Base-by-base conservation (phyloP, 2,888 invertebrate genomes). In the Campoplex nolae region DNA sequence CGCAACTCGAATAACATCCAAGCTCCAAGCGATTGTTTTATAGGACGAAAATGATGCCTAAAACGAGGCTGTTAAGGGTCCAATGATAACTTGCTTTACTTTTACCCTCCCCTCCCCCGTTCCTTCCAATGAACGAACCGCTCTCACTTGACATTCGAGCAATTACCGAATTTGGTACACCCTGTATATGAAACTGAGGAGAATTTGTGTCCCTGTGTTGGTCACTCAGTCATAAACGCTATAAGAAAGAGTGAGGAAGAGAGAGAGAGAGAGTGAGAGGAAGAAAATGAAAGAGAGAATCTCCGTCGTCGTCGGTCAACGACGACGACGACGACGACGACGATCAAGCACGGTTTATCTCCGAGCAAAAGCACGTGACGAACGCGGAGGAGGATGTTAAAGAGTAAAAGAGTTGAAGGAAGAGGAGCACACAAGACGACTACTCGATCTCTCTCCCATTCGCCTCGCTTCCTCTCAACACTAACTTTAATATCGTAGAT, bases 111-210 rank as follows among this genome's bases (percentile, higher is more conserved):
- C 4, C 32, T 16, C 32, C 62, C 7, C 32, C 28, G 32, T 13
- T 32, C 62, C 62, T 62, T 51, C 74, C 54, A 54, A 74, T 54
- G 7, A 78, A 65, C 38, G 13, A 71, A 62, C n/a, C 54, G 35
- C 81, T 54, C 74, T 74, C 81, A 54, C 74, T 74, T 67, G 67
- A 81, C 74, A 42, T 71, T n/a, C 62, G 32, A 81, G 54, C 81
- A 81, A 81, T 81, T 81, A 81, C 76, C 81, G 81, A 74, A 81
- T 85, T 85, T 81, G 67, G 81, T 81, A 81, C 81, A 77, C 81
- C 81, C 85, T 77, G 81, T 85, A 85, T 77, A 71, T 71, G 42
- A 76, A 73, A 35, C 54, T 35, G 28, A 54, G 9, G 71, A 74
- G 77, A 78, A 74, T 68, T 78, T 9, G 77, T 42, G 45, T 28